These are phyloP conservation scores for Aspidiotus rigidus DNA, from an alignment of 2,888 invertebrate species.

Conservation along the genomic window DNA sequence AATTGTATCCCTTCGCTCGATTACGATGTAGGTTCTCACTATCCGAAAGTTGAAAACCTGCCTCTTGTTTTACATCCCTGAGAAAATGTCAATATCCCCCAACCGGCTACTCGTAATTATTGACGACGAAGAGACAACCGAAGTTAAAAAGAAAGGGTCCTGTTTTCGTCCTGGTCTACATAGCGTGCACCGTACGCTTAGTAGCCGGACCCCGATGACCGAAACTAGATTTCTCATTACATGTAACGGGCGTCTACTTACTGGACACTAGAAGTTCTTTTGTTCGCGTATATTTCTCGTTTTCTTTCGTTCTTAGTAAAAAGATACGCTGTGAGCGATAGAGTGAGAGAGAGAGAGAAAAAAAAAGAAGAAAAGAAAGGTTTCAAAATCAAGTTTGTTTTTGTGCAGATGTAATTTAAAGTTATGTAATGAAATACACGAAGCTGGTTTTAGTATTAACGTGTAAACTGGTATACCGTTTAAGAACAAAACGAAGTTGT, in stretches of 20 bases:
- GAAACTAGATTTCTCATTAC: too few species aligned
- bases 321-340: too few species aligned
- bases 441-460: slow-evolving; percentile 14
- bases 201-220: too few species aligned
- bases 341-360: too few species aligned
- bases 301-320: slow-evolving; percentile 8
- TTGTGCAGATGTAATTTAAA: slow-evolving; percentile 17
- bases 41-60: too few species aligned
- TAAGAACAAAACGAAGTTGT: background rate
- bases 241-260: background rate
- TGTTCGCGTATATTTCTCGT: slow-evolving; percentile 22
- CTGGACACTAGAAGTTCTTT: slow-evolving; percentile 22
- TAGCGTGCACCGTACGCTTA: too few species aligned
- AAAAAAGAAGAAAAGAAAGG: too few species aligned
- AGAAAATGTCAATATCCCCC: background rate
- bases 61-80: background rate
- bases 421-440: slow-evolving; percentile 21
- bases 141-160: background rate
- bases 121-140: background rate
- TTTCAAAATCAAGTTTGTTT: slow-evolving; percentile 28
- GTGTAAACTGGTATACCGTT: slow-evolving; percentile 15
- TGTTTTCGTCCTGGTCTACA: too few species aligned
- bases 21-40: too few species aligned
- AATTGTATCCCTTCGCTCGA: too few species aligned
- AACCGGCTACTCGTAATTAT: background rate